These are phyloP conservation scores for Entomobrya proxima DNA, from an alignment of 2,888 invertebrate species.

Conservation along the genomic window DNA sequence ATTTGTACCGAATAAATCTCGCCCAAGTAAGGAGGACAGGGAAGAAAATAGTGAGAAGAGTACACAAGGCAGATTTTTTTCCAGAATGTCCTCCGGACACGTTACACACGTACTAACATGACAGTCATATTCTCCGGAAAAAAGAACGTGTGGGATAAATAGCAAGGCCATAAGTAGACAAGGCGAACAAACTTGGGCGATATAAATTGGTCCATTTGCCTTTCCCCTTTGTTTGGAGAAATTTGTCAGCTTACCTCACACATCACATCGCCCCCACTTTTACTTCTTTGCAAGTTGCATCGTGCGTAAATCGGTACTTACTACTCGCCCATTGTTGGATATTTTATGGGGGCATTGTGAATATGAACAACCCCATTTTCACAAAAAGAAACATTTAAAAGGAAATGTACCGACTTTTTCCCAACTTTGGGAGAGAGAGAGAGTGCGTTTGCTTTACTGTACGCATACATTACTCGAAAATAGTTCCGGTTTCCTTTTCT, in stretches of 20 bases:
- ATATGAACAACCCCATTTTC: background rate
- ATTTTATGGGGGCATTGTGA: background rate
- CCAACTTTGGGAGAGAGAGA: background rate
- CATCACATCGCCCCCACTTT: background rate
- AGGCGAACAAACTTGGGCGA: background rate
- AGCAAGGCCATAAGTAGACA: conserved; percentile 2
- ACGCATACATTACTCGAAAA: background rate
- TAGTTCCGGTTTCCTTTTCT: conserved; percentile 38
- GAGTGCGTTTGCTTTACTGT: background rate
- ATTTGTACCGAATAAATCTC: conserved; percentile 45
- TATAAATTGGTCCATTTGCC: conserved; percentile 61
- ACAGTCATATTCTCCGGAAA: conserved; percentile 19
- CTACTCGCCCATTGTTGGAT: background rate
- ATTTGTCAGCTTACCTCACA: background rate
- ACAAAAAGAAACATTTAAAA: no score
- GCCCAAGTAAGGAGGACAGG: background rate
- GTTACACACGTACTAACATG: background rate
- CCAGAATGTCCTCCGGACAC: conserved; percentile 14
- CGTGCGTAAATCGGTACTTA: background rate
- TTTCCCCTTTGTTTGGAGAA: conserved; percentile 39
- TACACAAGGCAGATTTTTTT: conserved; percentile 24
- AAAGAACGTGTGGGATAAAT: conserved; percentile 15
- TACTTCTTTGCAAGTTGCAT: background rate
- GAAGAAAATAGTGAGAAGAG: background rate
- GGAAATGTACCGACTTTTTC: no score